Evolutionary conservation across 2,888 invertebrate genomes (phyloP), one percentile per base, ranked within the genome.

Genomic region (Timema cristinae): DNA sequence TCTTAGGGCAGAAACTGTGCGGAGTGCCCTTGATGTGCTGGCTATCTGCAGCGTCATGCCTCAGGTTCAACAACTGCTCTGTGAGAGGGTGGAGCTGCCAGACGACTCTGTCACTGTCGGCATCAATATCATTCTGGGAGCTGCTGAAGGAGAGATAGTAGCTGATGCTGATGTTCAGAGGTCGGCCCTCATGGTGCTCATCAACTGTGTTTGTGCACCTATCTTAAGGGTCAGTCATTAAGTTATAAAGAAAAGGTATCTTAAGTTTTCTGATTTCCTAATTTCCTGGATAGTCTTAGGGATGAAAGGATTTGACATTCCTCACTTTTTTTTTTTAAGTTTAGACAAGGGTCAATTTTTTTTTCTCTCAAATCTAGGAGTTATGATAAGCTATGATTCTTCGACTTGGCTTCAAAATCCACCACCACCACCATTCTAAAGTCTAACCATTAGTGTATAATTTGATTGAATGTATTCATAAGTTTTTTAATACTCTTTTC

Each of bases 151-250:
- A 0, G 96, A 97, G 81, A 91, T 95, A 52, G 91, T 94, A 0
- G 89, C 90, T 2, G 97, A 97, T 80, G 89, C 96, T 0, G 97
- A 97, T 77, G 95, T 97, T 0, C 94, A 97, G 82, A 92, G 93
- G 78, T 91, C 96, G 0, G 97, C 98, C 0, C 84, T 98, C 2
- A 89, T 92, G 77, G 93, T 96, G 32, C 87, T 98, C 72, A 93
- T 95, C 70, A 97, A 97, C 83, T 97, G 96, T 82, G 94, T 97
- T 1, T 97, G 96, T 83, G 94, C 95, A 4, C 97, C 97, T 0
- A 89, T 93, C 11, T 89, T 91, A 75, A 86, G 93, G 82, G 93
- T 93, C 81, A 84, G 85, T 80, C 52, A 7, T 56, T 11, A 32
- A n/a, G n/a, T n/a, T n/a, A n/a, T n/a, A n/a, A n/a, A n/a, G n/a